phyloP scores from a whole-genome alignment of 2,888 invertebrate genomes.

The Pristionchus mayeri region DNA sequence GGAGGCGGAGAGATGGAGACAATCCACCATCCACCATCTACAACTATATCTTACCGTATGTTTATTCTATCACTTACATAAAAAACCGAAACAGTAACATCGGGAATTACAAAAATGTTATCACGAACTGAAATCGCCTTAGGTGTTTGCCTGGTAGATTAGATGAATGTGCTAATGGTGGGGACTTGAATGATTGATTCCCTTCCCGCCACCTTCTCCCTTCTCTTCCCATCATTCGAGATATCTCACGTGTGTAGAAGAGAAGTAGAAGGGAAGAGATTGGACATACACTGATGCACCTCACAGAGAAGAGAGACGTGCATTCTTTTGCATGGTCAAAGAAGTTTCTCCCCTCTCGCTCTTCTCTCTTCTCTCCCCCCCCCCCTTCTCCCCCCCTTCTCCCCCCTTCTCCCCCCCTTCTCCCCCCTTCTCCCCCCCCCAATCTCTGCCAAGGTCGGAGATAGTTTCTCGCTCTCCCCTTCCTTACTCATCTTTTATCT shows the following conservation, averaged over 20 bases:
- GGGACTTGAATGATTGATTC: too few relatives aligned
- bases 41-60: background rate
- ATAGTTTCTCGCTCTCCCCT: background rate
- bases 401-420: constrained; percentile 23
- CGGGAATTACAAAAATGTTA: too few relatives aligned
- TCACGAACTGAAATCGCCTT: too few relatives aligned
- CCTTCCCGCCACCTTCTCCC: background rate
- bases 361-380: background rate
- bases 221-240: constrained; percentile 18
- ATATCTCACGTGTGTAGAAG: background rate
- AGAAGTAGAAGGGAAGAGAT: background rate
- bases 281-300: background rate
- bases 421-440: background rate
- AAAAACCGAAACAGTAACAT: too few relatives aligned
- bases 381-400: background rate
- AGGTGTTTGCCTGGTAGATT: too few relatives aligned
- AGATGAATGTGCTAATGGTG: too few relatives aligned
- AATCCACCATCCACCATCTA: background rate
- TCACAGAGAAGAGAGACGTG: background rate
- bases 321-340: background rate
- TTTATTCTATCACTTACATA: too few relatives aligned
- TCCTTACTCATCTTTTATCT: background rate
- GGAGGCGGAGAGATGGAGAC: constrained; percentile 9
- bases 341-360: background rate
- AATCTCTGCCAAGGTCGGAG: constrained; percentile 9